phyloP scores from a whole-genome alignment of 1,140 invertebrate species.

The Zeugodacus cucurbitae region DNA sequence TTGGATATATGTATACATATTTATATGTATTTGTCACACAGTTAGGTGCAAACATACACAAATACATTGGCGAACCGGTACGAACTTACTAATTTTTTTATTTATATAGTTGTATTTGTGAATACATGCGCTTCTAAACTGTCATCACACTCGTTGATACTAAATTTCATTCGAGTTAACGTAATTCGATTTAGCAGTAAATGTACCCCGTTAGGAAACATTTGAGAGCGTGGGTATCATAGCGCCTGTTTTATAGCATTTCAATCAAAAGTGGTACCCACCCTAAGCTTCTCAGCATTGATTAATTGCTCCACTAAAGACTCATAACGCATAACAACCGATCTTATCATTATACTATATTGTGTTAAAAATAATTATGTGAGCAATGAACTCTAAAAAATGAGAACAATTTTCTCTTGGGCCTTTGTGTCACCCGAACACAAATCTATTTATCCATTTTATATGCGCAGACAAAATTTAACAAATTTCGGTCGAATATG shows the following conservation, averaged over 20 bases:
- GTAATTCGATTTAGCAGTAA: background rate
- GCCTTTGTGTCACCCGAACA: background rate
- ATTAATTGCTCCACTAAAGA: too few species aligned
- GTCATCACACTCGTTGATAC: background rate
- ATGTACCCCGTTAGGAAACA: background rate
- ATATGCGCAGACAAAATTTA: conserved; percentile 38
- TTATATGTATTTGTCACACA: too few species aligned
- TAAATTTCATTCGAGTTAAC: conserved; percentile 1
- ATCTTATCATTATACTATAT: too few species aligned
- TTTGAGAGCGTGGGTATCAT: background rate
- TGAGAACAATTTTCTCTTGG: background rate
- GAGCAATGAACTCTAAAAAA: too few species aligned
- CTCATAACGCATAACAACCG: too few species aligned
- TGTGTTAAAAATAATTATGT: too few species aligned
- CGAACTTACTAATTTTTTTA: background rate
- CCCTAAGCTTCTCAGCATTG: too few species aligned
- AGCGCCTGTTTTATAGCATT: background rate
- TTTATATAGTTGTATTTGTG: background rate
- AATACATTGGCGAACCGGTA: background rate
- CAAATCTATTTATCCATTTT: conserved; percentile 43
- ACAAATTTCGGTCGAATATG: conserved; percentile 21
- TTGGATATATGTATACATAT: background rate
- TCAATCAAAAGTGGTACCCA: background rate
- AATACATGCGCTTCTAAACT: background rate
- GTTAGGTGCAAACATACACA: background rate